Percentiles rank a stretch among this genome's conserved stretches.
phyloP scores from a whole-genome alignment of 2,888 invertebrate genomes.

The Drosophila tanythrix region DNA sequence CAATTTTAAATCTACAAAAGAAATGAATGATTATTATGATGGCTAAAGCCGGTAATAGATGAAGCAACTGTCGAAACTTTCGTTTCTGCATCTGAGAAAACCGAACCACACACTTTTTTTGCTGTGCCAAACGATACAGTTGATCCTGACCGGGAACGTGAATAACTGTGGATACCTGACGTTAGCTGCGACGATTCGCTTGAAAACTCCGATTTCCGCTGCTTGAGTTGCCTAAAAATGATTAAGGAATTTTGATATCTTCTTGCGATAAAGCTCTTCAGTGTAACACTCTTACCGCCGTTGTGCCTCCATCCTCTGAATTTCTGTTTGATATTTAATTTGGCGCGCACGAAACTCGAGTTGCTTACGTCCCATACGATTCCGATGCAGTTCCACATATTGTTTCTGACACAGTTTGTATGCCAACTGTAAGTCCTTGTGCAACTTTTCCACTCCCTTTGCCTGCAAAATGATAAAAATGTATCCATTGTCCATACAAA shows the following conservation, averaged over 20 bases:
- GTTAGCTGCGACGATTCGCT: background rate
- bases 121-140: no score
- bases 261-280: background rate
- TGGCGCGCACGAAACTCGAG: constrained; percentile 32
- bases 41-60: constrained; percentile 43
- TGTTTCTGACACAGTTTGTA: constrained; percentile 42
- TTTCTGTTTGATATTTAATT: constrained; percentile 39
- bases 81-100: background rate
- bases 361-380: constrained; percentile 48
- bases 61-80: background rate
- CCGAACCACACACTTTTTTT: background rate
- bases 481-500: background rate
- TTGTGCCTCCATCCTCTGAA: constrained; percentile 5
- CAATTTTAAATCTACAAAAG: constrained; percentile 38
- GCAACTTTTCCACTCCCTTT: constrained; percentile 23
- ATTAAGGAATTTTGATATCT: background rate
- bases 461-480: constrained; percentile 25
- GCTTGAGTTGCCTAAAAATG: background rate
- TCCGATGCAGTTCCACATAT: constrained; percentile 35
- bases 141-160: background rate
- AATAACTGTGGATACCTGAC: background rate
- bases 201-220: background rate
- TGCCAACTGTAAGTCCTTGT: constrained; percentile 32
- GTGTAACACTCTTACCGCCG: constrained; percentile 7
- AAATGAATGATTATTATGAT: constrained; percentile 51